Percentiles rank a stretch among this genome's conserved stretches.
Conservation (phyloP, 2,113 vertebrate species). For the Sarotherodon lohbergeri region DNA sequence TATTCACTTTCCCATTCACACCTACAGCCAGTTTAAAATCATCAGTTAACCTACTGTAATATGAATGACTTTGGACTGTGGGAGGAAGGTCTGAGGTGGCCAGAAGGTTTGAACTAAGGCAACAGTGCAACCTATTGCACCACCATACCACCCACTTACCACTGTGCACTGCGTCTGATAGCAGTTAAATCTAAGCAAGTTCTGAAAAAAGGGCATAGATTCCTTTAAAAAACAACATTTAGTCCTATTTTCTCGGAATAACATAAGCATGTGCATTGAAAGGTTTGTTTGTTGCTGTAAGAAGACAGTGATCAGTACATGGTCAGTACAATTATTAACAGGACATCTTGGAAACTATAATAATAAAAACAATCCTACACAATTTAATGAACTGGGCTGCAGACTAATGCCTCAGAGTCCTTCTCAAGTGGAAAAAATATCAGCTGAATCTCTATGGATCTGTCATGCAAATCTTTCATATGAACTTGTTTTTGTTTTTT, state of each 20-base stretch:
- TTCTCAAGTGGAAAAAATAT: background rate
- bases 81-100: background rate
- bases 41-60: background rate
- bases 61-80: background rate
- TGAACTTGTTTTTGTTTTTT: background rate
- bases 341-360: background rate
- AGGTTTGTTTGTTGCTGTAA: background rate
- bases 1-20: background rate
- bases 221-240: background rate
- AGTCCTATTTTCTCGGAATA: background rate
- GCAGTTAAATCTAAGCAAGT: background rate
- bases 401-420: background rate
- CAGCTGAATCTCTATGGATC: background rate
- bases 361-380: background rate
- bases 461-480: background rate
- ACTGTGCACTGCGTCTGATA: background rate
- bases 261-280: background rate
- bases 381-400: background rate
- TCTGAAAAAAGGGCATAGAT: background rate
- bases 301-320: background rate
- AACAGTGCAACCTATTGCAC: background rate
- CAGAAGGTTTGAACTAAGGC: background rate
- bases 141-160: background rate
- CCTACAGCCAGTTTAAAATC: background rate
- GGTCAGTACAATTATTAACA: background rate